phyloP scores from a whole-genome alignment of 1,140 invertebrate species.

The Platyura marginata region DNA sequence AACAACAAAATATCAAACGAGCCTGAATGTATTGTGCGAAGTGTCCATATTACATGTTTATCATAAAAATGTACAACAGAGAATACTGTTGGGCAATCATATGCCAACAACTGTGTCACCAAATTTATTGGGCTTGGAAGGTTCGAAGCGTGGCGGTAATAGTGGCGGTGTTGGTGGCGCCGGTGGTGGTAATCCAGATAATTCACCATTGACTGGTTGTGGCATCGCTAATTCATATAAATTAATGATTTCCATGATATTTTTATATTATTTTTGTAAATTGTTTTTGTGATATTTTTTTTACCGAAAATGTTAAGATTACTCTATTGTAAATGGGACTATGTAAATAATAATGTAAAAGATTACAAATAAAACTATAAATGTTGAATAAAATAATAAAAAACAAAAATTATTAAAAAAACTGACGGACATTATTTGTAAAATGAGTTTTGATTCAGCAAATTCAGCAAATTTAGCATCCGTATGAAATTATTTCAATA shows the following conservation, averaged over 20 bases:
- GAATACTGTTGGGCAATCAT: constrained; percentile 13
- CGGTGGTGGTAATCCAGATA: constrained; percentile 22
- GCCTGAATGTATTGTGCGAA: constrained; percentile 17
- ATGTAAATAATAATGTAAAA: no score
- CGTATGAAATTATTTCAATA: no score
- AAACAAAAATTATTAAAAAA: no score
- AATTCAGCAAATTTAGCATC: no score
- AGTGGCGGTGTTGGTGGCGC: constrained; percentile 11
- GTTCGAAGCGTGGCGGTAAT: constrained; percentile 18
- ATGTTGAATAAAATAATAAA: no score
- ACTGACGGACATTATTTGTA: no score
- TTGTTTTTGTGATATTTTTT: constrained; percentile 2
- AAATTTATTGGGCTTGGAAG: constrained; percentile 21
- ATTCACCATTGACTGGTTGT: constrained; percentile 19
- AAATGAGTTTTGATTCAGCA: no score
- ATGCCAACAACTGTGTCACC: constrained; percentile 21
- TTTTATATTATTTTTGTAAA: not conserved
- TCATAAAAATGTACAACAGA: constrained; percentile 20
- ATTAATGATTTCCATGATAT: not conserved
- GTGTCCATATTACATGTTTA: constrained; percentile 21
- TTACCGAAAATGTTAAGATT: no score
- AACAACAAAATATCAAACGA: constrained; percentile 19
- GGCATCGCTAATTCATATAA: not conserved
- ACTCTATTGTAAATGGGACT: no score
- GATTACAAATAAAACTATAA: no score